Conservation (phyloP, 2,888 invertebrate species). For the Drosophila affinis region DNA sequence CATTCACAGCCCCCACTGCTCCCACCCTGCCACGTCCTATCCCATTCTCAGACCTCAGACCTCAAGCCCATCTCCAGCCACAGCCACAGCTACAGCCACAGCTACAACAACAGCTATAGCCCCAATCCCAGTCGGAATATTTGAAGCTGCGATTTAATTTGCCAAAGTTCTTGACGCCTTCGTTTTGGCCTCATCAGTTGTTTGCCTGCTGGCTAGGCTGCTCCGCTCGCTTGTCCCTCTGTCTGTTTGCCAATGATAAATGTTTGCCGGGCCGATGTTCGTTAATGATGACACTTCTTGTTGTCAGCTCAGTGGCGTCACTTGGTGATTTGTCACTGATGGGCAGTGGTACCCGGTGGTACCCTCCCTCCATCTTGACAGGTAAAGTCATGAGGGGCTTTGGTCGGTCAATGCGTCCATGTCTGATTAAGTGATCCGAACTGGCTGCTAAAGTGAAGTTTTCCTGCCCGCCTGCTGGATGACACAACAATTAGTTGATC, state of each 20-base stretch:
- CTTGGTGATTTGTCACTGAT: conserved; percentile 69
- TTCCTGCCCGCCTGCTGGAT: neutral
- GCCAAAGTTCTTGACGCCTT: conserved; percentile 65
- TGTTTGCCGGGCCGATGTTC: conserved; percentile 48
- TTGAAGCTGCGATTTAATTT: conserved; percentile 67
- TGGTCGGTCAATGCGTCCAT: conserved; percentile 12
- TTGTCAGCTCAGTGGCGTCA: conserved; percentile 57
- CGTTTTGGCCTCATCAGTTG: conserved; percentile 54
- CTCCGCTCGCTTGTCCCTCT: conserved; percentile 6
- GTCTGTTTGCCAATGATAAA: conserved; percentile 63
- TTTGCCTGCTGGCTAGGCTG: conserved; percentile 17
- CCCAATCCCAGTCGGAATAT: neutral
- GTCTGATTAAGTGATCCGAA: conserved; percentile 38
- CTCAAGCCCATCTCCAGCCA: too few relatives aligned
- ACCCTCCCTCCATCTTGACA: conserved; percentile 10
- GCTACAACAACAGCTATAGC: neutral
- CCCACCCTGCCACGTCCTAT: too few relatives aligned
- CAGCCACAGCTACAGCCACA: conserved; percentile 1
- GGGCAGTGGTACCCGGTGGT: neutral
- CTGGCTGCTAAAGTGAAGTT: conserved; percentile 1
- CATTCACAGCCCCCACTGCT: conserved; percentile 17
- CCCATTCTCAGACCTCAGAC: too few relatives aligned
- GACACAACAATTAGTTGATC: too few relatives aligned
- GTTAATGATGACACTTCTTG: conserved; percentile 73
- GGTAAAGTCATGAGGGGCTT: conserved; percentile 16